These are phyloP conservation scores for Salvelinus namaycush DNA, from an alignment of 2,113 vertebrate genomes.

Conservation along the genomic window DNA sequence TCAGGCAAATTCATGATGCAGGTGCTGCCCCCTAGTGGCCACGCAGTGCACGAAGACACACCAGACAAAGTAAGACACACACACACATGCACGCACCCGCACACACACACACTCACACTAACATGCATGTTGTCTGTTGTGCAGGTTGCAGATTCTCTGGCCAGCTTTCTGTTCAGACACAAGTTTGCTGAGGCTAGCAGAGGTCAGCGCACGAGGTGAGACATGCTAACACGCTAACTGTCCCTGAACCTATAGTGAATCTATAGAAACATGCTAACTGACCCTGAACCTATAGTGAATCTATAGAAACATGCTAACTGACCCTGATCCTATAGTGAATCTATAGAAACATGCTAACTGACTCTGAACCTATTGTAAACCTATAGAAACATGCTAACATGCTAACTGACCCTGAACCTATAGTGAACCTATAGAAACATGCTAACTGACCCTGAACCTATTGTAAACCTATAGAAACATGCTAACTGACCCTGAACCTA, in stretches of 20 bases:
- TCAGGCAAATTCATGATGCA: slow-evolving; percentile 72
- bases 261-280: too few species aligned
- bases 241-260: not conserved
- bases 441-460: not conserved
- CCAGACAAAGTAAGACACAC: slow-evolving; percentile 57
- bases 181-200: slow-evolving; percentile 61
- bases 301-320: not conserved
- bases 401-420: too few species aligned
- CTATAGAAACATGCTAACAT: too few species aligned
- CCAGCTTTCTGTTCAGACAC: slow-evolving; percentile 65
- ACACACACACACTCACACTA: not conserved
- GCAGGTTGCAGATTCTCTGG: slow-evolving; percentile 62
- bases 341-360: not conserved
- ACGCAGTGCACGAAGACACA: slow-evolving; percentile 63
- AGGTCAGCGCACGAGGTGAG: slow-evolving; percentile 55
- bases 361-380: too few species aligned
- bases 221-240: not conserved
- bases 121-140: slow-evolving; percentile 3
- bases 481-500: not conserved
- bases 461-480: not conserved
- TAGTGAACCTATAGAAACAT: not conserved
- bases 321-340: not conserved
- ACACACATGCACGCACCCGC: not conserved
- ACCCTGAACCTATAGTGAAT: not conserved
- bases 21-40: slow-evolving; percentile 72